Percentiles rank a stretch among this genome's conserved stretches.
phyloP scores from a whole-genome alignment of 2,113 vertebrate species.

The Oceanodroma tethys region DNA sequence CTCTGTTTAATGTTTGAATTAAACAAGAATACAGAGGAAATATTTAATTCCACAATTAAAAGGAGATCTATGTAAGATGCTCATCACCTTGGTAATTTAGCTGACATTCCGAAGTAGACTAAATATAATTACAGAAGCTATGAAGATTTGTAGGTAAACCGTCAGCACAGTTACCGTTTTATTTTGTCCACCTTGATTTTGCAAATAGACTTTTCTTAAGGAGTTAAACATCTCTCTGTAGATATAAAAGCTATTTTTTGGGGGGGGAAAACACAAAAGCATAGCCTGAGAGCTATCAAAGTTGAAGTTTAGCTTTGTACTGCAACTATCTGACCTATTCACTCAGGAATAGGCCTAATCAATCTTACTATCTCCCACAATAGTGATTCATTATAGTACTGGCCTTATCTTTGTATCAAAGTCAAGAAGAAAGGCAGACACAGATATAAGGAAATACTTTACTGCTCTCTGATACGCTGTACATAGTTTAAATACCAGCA shows the following conservation, averaged over 20 bases:
- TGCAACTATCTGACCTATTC: not conserved
- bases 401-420: constrained; percentile 61
- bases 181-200: not conserved
- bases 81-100: not conserved
- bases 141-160: not conserved
- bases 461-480: not conserved
- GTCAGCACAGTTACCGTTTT: not conserved
- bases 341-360: constrained; percentile 48
- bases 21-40: not conserved
- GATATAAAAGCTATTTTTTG: not conserved
- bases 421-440: constrained; percentile 60
- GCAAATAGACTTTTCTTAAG: not conserved
- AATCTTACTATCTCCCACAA: not conserved
- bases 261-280: not conserved
- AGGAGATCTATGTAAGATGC: not conserved
- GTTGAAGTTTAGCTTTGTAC: constrained; percentile 45
- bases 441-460: constrained; percentile 31
- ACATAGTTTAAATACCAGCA: constrained; percentile 55
- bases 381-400: not conserved
- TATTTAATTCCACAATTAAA: not conserved
- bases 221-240: not conserved
- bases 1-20: not conserved
- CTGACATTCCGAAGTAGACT: not conserved
- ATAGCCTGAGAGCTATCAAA: constrained; percentile 1
- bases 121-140: not conserved